Base-by-base conservation (phyloP, 2,888 invertebrate genomes). In the Danaus chrysippus region DNA sequence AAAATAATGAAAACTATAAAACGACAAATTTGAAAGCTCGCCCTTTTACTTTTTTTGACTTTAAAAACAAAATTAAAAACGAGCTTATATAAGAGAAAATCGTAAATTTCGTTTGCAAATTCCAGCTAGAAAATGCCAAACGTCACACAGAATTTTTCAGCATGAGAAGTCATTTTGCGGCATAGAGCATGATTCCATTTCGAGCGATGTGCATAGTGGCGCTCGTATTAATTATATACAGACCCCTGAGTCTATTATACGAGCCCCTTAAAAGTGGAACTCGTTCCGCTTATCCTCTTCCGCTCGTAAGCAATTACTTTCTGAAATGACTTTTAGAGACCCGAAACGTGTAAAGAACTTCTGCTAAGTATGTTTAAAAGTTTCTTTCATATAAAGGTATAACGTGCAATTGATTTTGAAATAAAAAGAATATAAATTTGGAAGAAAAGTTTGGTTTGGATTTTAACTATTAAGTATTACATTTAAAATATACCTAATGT, bases 221-320 rank as follows among this genome's bases (percentile, higher is more conserved):
- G 82, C 82, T 81, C 79, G 86, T 85, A 88, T 87, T 89, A 88
- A 89, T 89, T 89, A 87, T 87, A 87, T 87, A 87, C 88, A 87
- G 86, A 84, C 86, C 84, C 81, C 84, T 73, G 86, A 87, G 85
- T 86, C 85, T 87, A 84, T 85, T 89, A 88, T 87, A 88, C 82
- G 87, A 85, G 81, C 71, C 79, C 78, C 82, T 73, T 72, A 74
- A 82, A 83, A 86, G 86, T 82, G 78, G 82, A 85, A 79, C 85
- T 86, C 86, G 84, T 88, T 87, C 77, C 85, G 87, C 83, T 89
- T 86, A 88, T 88, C 86, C 88, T 82, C 83, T 84, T 83, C 83
- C 82, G 86, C 87, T 89, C 88, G 88, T 88, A 88, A 89, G 89
- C 89, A 87, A 89, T 88, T 89, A 89, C 84, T 88, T 85, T 82